Percentiles rank a stretch among this genome's conserved stretches.
Evolutionary conservation across 1,140 invertebrate species (phyloP).

Genomic region (Oppia nitens): DNA sequence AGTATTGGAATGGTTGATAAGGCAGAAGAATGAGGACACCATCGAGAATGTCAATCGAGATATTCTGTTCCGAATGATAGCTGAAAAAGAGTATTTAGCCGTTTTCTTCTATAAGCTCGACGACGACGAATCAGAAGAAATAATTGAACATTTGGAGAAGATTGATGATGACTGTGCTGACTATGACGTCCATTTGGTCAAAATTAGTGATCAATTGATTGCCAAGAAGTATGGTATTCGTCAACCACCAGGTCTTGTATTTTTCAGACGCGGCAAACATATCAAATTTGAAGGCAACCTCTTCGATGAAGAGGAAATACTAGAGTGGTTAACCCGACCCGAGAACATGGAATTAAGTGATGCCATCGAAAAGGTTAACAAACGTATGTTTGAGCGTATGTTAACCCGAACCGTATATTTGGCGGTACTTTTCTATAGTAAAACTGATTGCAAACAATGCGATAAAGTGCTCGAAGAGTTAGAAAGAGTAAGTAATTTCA

Average conservation of each 20-base stretch:
- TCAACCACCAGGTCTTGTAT: constrained; percentile 72
- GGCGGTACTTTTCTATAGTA: constrained; percentile 82
- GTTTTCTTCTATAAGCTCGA: constrained; percentile 86
- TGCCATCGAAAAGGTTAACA: constrained; percentile 34
- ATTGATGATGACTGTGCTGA: constrained; percentile 79
- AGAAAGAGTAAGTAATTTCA: constrained; percentile 26
- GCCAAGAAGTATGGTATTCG: constrained; percentile 83
- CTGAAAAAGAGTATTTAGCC: constrained; percentile 75
- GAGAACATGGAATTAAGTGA: constrained; percentile 87
- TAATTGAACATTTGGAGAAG: constrained; percentile 64
- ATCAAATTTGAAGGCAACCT: constrained; percentile 67
- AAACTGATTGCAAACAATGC: constrained; percentile 75
- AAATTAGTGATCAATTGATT: constrained; percentile 73
- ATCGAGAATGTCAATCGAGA: constrained; percentile 78
- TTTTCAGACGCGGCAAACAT: constrained; percentile 72
- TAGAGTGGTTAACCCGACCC: constrained; percentile 82
- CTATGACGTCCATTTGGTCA: constrained; percentile 79
- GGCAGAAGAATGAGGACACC: constrained; percentile 79
- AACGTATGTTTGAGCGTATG: constrained; percentile 30
- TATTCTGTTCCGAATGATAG: constrained; percentile 63
- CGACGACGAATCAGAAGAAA: constrained; percentile 26
- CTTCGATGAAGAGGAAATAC: constrained; percentile 67
- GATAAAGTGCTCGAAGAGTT: constrained; percentile 62
- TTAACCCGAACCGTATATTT: constrained; percentile 25
- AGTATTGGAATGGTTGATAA: constrained; percentile 25